phyloP scores from a whole-genome alignment of 1,140 invertebrate species.

The Lordiphosa stackelbergi region DNA sequence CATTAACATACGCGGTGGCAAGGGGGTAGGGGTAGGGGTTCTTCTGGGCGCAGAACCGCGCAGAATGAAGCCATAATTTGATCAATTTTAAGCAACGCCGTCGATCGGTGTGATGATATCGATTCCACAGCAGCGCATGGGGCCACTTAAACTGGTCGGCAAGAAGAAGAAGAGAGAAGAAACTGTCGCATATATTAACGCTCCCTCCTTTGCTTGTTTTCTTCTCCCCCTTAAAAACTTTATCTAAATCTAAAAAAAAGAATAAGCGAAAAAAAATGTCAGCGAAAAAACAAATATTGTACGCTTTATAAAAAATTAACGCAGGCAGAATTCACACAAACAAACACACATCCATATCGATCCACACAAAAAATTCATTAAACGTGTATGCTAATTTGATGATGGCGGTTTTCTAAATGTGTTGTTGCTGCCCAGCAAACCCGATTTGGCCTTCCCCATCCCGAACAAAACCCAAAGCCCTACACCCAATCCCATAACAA shows the following conservation, averaged over 20 bases:
- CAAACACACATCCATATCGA: background rate
- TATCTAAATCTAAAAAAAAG: constrained; percentile 24
- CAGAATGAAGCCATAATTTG: constrained; percentile 7
- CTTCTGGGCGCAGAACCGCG: constrained; percentile 29
- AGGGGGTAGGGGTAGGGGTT: constrained; percentile 16
- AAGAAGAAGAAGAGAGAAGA: constrained; percentile 1
- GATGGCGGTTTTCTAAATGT: constrained; percentile 70
- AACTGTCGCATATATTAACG: constrained; percentile 44
- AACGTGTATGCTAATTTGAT: constrained; percentile 74
- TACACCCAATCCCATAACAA: background rate
- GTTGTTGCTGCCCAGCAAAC: constrained; percentile 50
- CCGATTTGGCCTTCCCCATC: constrained; percentile 45
- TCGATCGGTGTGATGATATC: constrained; percentile 21
- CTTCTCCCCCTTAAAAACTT: constrained; percentile 13
- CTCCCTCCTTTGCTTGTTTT: constrained; percentile 24
- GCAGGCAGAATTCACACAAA: constrained; percentile 16
- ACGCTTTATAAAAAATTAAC: constrained; percentile 68
- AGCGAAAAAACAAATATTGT: constrained; percentile 36
- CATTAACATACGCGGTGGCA: constrained; percentile 42
- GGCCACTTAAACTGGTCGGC: constrained; percentile 32
- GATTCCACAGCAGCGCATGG: constrained; percentile 24
- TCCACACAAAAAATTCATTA: constrained; percentile 59
- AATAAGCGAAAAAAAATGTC: constrained; percentile 18
- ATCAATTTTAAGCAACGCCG: constrained; percentile 22
- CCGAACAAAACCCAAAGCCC: constrained; percentile 19